Percentiles rank a stretch among this genome's conserved stretches.
These are phyloP conservation scores for Ectobius pallidus DNA, from an alignment of 2,888 invertebrate genomes.

Conservation along the genomic window DNA sequence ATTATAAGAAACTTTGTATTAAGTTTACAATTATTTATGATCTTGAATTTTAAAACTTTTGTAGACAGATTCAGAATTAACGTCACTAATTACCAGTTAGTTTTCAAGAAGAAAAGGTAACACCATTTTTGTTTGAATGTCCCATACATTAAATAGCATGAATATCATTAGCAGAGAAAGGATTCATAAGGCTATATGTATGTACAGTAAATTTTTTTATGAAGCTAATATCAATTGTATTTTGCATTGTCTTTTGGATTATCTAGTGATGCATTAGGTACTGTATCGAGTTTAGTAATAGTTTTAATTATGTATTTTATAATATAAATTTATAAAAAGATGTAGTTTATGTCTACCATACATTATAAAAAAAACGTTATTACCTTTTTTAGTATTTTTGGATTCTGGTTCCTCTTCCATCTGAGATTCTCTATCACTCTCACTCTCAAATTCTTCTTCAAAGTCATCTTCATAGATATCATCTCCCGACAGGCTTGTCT, in stretches of 20 bases:
- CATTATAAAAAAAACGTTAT: not conserved
- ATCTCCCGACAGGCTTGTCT: not conserved
- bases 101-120: too few species aligned
- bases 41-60: too few species aligned
- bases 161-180: not conserved
- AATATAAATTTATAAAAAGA: too few species aligned
- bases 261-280: not conserved
- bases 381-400: not conserved
- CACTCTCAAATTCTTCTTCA: not conserved
- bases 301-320: too few species aligned
- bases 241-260: not conserved
- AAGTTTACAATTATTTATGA: too few species aligned
- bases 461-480: slow-evolving; percentile 2
- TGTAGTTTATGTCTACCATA: not conserved
- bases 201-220: not conserved
- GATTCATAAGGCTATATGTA: not conserved
- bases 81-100: too few species aligned
- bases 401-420: not conserved
- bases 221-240: not conserved
- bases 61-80: too few species aligned
- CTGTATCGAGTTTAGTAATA: not conserved
- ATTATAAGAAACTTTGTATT: too few species aligned
- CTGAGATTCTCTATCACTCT: not conserved
- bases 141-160: not conserved
- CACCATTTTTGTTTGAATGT: too few species aligned